Evolutionary conservation across 2,888 invertebrate genomes (phyloP).

Genomic region (Anaspis maculata): DNA sequence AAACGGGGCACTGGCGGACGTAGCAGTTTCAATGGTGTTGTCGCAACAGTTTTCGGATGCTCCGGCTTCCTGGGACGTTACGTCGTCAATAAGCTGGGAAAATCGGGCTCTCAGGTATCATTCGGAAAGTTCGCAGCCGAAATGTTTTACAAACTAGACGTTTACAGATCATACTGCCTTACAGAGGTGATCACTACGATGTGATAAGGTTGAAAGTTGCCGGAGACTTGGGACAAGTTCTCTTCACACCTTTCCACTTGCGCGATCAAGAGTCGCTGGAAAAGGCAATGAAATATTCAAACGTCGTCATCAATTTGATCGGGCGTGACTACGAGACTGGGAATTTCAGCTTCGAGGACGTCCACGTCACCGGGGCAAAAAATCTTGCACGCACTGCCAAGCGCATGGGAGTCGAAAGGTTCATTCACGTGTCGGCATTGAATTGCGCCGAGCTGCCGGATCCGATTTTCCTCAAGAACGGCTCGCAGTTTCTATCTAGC

Average conservation of each 20-base stretch:
- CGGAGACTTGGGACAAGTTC: slow-evolving; percentile 93
- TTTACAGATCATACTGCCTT: slow-evolving; percentile 81
- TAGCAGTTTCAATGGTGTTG: slow-evolving; percentile 91
- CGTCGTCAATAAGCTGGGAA: slow-evolving; percentile 85
- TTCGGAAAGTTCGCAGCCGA: too few species aligned
- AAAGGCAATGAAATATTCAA: slow-evolving; percentile 85
- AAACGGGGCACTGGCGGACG: slow-evolving; percentile 86
- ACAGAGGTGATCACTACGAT: slow-evolving; percentile 79
- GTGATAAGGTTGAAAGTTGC: slow-evolving; percentile 68
- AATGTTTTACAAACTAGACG: background rate
- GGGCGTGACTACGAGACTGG: slow-evolving; percentile 89
- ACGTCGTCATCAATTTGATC: slow-evolving; percentile 92
- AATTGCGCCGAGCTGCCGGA: slow-evolving; percentile 68
- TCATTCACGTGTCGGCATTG: slow-evolving; percentile 86
- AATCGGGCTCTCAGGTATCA: slow-evolving; percentile 65
- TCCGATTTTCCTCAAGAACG: slow-evolving; percentile 58
- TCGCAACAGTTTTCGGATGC: slow-evolving; percentile 96
- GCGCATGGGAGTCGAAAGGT: slow-evolving; percentile 78
- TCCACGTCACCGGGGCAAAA: slow-evolving; percentile 78
- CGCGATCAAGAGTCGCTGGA: slow-evolving; percentile 79
- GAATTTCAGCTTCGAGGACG: slow-evolving; percentile 80
- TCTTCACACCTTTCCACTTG: slow-evolving; percentile 79
- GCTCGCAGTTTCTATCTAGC: slow-evolving; percentile 67
- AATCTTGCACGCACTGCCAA: slow-evolving; percentile 67
- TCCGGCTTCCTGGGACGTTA: slow-evolving; percentile 84